Base-by-base conservation (phyloP, 53 echinoderm and acorn worm genomes). In the Pentamera pediparva region DNA sequence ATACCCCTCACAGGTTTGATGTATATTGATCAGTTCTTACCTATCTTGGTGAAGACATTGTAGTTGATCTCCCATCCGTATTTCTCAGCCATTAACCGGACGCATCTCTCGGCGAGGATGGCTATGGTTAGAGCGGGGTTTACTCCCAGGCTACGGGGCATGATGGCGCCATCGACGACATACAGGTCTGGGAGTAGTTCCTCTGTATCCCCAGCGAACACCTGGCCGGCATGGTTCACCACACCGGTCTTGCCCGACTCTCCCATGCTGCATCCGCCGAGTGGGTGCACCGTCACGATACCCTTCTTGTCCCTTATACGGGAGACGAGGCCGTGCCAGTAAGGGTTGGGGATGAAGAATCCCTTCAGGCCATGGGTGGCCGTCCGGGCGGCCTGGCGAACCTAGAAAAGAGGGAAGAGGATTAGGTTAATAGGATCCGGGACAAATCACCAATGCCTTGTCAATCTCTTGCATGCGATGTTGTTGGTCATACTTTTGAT, bases 191-290 rank as follows among this genome's bases (percentile, higher is more conserved):
- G 81, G 33, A 69, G 76, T 0, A 76, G 24, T 11, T 76, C 86
- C 1, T 51, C 69, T 11, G 64, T 65, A 9, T 86, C 76, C n/a
- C 81, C 86, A 36, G 12, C 32, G 58, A 86, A 86, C 8, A 86
- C 86, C 26, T 75, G 69, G 37, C 86, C 86, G 10, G 81, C 35
- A 35, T 86, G 86, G 37, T 86, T 75, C 3, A 81, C 76, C 13
- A 81, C 86, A 20, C 86, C 86, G 32, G 39, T 51, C 5, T 32
- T 47, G 12, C 85, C 85, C 11, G 79, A 56, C 13, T 85, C 80
- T 15, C 62, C 85, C 85, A 85, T 85, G 22, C 74, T 39, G 37
- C 85, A 85, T 3, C 85, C 85, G 12, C 85, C 85, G 2, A 85
- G 80, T 8, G 85, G 85, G 51, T 85, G 85, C 10, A 85, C 85